These are phyloP conservation scores for Sciaenops ocellatus DNA, from an alignment of 2,797 vertebrate genomes.

Conservation along the genomic window DNA sequence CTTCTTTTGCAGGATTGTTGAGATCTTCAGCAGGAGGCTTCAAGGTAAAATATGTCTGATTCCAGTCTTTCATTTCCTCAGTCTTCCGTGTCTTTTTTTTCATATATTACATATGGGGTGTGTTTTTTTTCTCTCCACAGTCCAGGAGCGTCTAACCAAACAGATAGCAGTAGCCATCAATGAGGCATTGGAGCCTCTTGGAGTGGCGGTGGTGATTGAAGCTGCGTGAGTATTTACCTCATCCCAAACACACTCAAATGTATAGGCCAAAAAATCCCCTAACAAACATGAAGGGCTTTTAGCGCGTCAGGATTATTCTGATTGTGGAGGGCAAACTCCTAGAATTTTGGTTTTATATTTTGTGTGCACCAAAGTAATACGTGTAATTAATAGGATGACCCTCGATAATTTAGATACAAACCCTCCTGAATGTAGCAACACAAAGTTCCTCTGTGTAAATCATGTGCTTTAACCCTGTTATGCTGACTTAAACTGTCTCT, in stretches of 20 bases:
- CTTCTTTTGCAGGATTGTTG: slow-evolving; percentile 79
- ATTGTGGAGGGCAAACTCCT: background rate
- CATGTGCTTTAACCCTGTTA: background rate
- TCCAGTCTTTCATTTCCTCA: background rate
- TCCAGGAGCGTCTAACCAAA: slow-evolving; percentile 84
- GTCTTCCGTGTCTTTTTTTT: background rate
- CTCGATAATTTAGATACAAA: background rate
- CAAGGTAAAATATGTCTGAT: slow-evolving; percentile 76
- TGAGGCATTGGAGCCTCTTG: slow-evolving; percentile 81
- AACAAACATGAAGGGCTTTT: background rate
- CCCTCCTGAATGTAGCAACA: background rate
- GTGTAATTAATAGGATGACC: background rate
- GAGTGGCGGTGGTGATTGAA: slow-evolving; percentile 81
- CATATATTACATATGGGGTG: background rate
- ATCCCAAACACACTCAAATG: too few relatives aligned
- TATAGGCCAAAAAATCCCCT: background rate
- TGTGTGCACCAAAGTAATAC: background rate
- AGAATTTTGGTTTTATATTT: background rate
- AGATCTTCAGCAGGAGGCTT: slow-evolving; percentile 86
- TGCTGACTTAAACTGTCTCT: background rate
- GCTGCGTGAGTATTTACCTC: slow-evolving; percentile 73
- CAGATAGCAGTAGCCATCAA: slow-evolving; percentile 81
- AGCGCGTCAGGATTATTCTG: too few relatives aligned
- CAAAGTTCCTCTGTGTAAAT: background rate
- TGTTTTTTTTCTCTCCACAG: slow-evolving; percentile 56